A percentile compares a stretch with the other conserved stretches of the same genome.
Conservation (phyloP, 53 echinoderm and acorn worm species). For the Holothuria leucospilota region DNA sequence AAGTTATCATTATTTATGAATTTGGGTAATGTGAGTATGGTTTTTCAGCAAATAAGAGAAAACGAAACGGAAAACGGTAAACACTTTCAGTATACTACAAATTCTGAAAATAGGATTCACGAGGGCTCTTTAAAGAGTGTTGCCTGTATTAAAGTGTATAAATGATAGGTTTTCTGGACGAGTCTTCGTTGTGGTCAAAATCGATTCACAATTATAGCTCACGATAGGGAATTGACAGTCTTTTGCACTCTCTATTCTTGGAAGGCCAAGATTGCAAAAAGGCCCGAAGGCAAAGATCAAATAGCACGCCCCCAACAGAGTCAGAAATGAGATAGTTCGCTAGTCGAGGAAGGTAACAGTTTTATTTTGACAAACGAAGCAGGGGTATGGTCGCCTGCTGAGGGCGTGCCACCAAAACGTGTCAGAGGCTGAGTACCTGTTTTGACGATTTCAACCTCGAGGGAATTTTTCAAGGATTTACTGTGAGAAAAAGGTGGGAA, state of each 20-base stretch:
- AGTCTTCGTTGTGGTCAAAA: no score
- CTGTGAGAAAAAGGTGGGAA: constrained; percentile 36
- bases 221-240: constrained; percentile 11
- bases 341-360: constrained; percentile 32
- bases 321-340: constrained; percentile 32
- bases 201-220: not conserved
- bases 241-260: constrained; percentile 15
- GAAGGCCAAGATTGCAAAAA: constrained; percentile 32
- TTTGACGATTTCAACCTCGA: constrained; percentile 7
- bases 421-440: constrained; percentile 36
- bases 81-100: no score
- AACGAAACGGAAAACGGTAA: no score
- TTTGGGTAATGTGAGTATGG: no score
- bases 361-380: constrained; percentile 42
- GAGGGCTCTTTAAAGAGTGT: no score
- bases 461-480: constrained; percentile 30
- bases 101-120: no score
- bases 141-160: no score
- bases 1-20: no score
- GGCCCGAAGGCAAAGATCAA: constrained; percentile 37
- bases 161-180: no score
- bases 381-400: constrained; percentile 38
- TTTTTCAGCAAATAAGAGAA: no score
- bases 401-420: constrained; percentile 41
- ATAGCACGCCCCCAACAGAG: constrained; percentile 34